Conservation (phyloP, 2,113 vertebrate genomes). For the Nerophis ophidion region DNA sequence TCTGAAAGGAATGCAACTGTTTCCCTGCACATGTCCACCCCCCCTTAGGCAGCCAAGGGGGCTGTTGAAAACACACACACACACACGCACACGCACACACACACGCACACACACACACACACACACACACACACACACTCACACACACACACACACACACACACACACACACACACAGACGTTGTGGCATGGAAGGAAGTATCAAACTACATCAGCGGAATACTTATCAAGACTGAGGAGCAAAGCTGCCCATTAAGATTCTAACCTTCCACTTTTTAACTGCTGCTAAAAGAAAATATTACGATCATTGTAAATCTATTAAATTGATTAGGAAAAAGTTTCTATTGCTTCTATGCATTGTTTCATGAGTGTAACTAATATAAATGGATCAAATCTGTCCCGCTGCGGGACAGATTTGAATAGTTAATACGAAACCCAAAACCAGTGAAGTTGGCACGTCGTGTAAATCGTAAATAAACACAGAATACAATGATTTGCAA, state of each 20-base stretch:
- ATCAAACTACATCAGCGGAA: constrained; percentile 69
- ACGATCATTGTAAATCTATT: constrained; percentile 12
- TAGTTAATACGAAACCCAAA: not conserved
- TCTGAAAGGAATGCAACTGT: constrained; percentile 71
- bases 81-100: too few relatives aligned
- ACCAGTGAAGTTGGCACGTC: not conserved
- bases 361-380: too few relatives aligned
- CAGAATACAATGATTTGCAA: not conserved
- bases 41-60: constrained; percentile 47
- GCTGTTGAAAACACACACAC: constrained; percentile 60
- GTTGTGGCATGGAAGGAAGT: constrained; percentile 67
- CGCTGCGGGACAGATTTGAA: too few relatives aligned
- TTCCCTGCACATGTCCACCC: constrained; percentile 65
- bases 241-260: constrained; percentile 68
- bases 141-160: constrained; percentile 26
- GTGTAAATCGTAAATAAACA: too few relatives aligned
- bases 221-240: constrained; percentile 66
- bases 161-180: constrained; percentile 28
- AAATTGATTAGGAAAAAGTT: too few relatives aligned
- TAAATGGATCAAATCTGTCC: too few relatives aligned
- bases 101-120: constrained; percentile 35
- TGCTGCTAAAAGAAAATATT: constrained; percentile 46
- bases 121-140: constrained; percentile 15
- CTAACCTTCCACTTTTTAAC: constrained; percentile 55
- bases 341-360: too few relatives aligned